Evolutionary conservation across 92 coral and sea anemone genomes (phyloP).

Genomic region (Palythoa grandis): DNA sequence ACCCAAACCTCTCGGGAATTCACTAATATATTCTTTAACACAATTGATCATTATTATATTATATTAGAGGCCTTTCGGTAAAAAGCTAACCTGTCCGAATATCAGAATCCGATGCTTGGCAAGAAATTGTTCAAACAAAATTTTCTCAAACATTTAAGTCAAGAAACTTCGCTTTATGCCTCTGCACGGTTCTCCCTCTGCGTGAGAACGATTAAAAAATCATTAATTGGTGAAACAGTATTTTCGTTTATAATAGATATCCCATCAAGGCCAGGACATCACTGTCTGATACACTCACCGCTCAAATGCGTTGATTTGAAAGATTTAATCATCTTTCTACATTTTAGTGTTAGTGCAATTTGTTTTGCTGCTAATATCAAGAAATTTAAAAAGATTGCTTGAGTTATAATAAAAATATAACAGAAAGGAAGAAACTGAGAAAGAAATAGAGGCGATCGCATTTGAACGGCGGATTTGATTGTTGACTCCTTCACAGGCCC

Average conservation of each 20-base stretch:
- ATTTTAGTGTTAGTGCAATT: neutral
- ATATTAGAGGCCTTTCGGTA: neutral
- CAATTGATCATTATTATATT: neutral
- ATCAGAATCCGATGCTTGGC: neutral
- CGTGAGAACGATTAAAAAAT: neutral
- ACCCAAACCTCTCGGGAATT: conserved; percentile 31
- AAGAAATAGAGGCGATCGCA: too few relatives aligned
- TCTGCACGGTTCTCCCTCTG: neutral
- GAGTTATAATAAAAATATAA: neutral
- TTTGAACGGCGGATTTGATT: too few relatives aligned
- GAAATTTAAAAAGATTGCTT: neutral
- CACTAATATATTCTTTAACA: neutral
- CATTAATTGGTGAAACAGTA: conserved; percentile 10
- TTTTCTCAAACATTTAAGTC: neutral
- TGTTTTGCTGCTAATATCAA: neutral
- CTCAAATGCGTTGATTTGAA: conserved; percentile 23
- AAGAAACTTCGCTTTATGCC: neutral
- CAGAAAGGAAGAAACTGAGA: too few relatives aligned
- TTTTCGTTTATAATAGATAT: conserved; percentile 26
- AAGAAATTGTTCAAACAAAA: neutral
- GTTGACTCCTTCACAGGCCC: too few relatives aligned
- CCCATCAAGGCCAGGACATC: neutral
- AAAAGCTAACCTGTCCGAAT: neutral
- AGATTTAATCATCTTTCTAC: neutral
- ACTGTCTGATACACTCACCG: conserved; percentile 3